Percentiles rank a stretch among this genome's conserved stretches.
Evolutionary conservation across 2,888 invertebrate genomes (phyloP).

Genomic region (Axea sp.): DNA sequence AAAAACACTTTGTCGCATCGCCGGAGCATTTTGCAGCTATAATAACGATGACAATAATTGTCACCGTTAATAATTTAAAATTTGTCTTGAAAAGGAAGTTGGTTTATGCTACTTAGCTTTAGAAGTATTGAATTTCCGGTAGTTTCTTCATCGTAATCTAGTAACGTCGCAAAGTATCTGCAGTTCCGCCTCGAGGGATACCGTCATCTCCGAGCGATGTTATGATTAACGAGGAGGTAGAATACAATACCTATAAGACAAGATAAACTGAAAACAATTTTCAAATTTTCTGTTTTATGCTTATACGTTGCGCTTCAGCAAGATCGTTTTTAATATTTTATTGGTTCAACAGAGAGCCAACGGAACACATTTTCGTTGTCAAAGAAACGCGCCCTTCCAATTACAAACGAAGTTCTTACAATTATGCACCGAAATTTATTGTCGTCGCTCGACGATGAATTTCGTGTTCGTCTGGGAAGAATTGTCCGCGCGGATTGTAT

Average conservation of each 20-base stretch:
- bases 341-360: too few species aligned
- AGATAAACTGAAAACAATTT: constrained; percentile 55
- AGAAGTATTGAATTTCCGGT: constrained; percentile 59
- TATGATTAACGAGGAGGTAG: constrained; percentile 60
- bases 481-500: constrained; percentile 1
- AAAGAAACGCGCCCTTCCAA: not conserved
- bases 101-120: constrained; percentile 44
- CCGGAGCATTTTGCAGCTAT: not conserved
- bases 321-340: not conserved
- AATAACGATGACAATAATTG: constrained; percentile 9
- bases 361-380: not conserved
- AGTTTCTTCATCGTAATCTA: constrained; percentile 60
- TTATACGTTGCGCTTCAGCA: constrained; percentile 6
- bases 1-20: too few species aligned
- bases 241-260: constrained; percentile 56
- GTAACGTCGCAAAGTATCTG: constrained; percentile 59
- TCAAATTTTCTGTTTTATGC: constrained; percentile 40
- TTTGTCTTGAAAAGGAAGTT: constrained; percentile 31
- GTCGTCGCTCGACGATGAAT: not conserved
- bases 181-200: constrained; percentile 57
- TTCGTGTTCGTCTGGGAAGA: constrained; percentile 3
- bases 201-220: constrained; percentile 60
- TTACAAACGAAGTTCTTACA: not conserved
- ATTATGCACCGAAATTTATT: constrained; percentile 2
- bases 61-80: constrained; percentile 17